Evolutionary conservation across 2,888 invertebrate species (phyloP).

Genomic region (Nomada fabriciana): DNA sequence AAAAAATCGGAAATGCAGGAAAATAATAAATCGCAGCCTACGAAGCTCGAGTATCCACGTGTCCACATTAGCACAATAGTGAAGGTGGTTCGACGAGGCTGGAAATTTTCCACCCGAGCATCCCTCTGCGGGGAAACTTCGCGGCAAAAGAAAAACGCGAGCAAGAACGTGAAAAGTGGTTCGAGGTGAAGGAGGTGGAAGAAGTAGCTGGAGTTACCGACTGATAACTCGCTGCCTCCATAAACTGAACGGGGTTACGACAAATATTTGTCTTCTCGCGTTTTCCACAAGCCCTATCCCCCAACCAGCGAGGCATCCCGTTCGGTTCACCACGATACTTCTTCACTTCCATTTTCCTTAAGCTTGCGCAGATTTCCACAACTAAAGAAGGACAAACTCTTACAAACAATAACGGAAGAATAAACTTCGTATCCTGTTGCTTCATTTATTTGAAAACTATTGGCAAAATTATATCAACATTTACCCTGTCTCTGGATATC

Average conservation of each 20-base stretch:
- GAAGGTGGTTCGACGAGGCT: background rate
- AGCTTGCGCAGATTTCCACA: constrained; percentile 1
- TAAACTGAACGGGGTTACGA: constrained; percentile 63
- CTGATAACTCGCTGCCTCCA: constrained; percentile 67
- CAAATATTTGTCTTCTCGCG: constrained; percentile 70
- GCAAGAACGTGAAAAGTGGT: constrained; percentile 8
- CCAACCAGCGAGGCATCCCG: background rate
- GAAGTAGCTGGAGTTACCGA: constrained; percentile 59
- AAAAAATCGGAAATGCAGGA: background rate
- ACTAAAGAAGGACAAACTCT: background rate
- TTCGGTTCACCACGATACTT: constrained; percentile 36
- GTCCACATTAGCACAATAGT: background rate
- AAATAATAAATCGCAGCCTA: background rate
- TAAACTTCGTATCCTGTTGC: too few relatives aligned
- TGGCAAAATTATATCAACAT: too few relatives aligned
- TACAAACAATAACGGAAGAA: background rate
- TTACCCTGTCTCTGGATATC: too few relatives aligned
- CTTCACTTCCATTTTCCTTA: constrained; percentile 21
- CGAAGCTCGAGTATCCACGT: background rate
- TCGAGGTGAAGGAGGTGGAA: constrained; percentile 10
- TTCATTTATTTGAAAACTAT: too few relatives aligned
- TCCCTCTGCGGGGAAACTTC: background rate
- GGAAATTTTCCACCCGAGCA: constrained; percentile 5
- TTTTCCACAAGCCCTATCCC: constrained; percentile 21
- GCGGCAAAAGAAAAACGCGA: constrained; percentile 28